phyloP scores from a whole-genome alignment of 2,113 vertebrate genomes.

The Chelonoidis abingdonii region DNA sequence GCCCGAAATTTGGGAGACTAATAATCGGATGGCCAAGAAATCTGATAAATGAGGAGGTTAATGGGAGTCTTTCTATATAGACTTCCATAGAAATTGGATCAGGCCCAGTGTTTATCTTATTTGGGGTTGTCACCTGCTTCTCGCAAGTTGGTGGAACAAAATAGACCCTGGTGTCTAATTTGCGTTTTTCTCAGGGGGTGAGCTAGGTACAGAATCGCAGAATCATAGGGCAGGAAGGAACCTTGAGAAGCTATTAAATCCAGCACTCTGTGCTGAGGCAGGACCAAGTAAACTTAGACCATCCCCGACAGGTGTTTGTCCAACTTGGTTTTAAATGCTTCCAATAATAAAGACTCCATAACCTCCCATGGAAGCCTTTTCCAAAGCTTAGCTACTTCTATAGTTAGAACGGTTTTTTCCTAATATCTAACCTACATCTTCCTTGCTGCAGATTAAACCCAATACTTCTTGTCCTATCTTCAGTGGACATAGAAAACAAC shows the following conservation, averaged over 20 bases:
- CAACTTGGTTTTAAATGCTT: neutral
- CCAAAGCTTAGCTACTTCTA: neutral
- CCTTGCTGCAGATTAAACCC: neutral
- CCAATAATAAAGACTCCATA: neutral
- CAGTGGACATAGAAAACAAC: neutral
- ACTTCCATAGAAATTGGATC: neutral
- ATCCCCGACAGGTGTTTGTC: neutral
- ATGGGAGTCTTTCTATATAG: neutral
- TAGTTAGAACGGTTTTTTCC: neutral
- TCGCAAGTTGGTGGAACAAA: neutral
- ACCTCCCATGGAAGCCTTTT: neutral
- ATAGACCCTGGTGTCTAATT: neutral
- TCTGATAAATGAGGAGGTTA: neutral
- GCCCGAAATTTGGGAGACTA: rapidly evolving
- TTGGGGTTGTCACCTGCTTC: neutral
- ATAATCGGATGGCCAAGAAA: neutral
- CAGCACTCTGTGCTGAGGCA: neutral
- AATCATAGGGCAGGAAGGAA: neutral
- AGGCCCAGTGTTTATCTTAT: neutral
- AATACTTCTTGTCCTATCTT: neutral
- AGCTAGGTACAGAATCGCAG: neutral
- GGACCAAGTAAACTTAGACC: neutral
- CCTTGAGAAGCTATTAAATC: neutral
- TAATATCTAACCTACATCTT: neutral
- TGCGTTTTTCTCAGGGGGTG: neutral